A percentile compares a stretch with the other conserved stretches of the same genome.
Evolutionary conservation across 2,113 vertebrate genomes (phyloP).

Genomic region (Porphyrio hochstetteri): DNA sequence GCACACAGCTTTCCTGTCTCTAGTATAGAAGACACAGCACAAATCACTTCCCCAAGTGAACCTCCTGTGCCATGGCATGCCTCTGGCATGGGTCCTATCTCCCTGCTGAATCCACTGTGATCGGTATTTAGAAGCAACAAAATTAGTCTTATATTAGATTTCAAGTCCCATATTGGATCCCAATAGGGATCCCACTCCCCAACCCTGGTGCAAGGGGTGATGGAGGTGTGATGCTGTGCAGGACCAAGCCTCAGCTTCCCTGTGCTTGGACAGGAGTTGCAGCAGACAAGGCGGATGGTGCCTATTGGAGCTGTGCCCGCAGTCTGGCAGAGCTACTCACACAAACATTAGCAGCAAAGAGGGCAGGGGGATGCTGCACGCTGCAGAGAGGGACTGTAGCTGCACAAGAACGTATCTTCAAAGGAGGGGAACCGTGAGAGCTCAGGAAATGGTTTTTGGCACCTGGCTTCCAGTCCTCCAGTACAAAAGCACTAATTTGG

Average conservation of each 20-base stretch:
- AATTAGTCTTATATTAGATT: neutral
- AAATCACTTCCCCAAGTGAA: neutral
- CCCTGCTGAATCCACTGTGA: neutral
- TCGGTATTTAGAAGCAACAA: neutral
- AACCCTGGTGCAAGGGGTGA: neutral
- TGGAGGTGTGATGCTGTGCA: neutral
- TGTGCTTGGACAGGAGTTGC: neutral
- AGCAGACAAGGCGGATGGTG: neutral
- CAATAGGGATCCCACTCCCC: rapidly evolving
- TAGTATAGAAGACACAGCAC: neutral
- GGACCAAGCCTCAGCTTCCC: neutral
- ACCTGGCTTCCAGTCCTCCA: neutral
- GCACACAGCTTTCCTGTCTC: neutral
- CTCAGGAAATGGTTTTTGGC: neutral
- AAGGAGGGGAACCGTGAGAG: neutral
- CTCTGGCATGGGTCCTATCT: neutral
- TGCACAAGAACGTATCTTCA: neutral
- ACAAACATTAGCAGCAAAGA: neutral
- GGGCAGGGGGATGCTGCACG: neutral
- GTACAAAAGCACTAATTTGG: neutral
- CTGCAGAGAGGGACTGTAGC: neutral
- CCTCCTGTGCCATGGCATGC: neutral
- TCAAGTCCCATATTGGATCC: neutral
- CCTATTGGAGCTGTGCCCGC: neutral
- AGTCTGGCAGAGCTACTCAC: neutral